Base-by-base conservation (phyloP, 2,797 vertebrate genomes). In the Enteromius mattozi region DNA sequence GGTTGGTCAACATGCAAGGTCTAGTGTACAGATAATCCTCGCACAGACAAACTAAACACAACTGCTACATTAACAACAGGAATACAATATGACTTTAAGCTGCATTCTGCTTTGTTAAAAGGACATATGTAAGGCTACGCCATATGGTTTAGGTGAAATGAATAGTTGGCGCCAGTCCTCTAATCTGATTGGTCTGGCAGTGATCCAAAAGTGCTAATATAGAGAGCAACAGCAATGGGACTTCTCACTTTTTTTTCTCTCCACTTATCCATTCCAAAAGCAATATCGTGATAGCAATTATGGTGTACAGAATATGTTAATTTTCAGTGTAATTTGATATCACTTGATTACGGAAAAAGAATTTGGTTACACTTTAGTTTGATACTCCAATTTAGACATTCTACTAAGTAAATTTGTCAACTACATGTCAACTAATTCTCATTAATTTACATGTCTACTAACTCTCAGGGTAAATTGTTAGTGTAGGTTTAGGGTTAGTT, bases 1-100 rank as follows among this genome's bases (percentile, higher is more conserved):
- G 14, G 10, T 75, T 54, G 70, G 35, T 45, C 21, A 74, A 16
- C 16, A 51, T 71, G 37, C 6, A 54, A 47, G 7, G 30, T 78
- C 51, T 59, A 16, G 16, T 63, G 19, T 84, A 61, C 63, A 21
- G 12, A 59, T 49, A 68, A 66, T 86, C 56, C 21, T 51, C 0
- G 2, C 27, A 49, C 61, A 19, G 30, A 72, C 56, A 45, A 83
- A 13, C 27, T 33, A 30, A 40, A 71, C 21, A 9, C 19, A 65
- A 33, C 35, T 70, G 16, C 24, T 12, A 13, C 24, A 71, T 54
- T 56, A 35, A 51, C 9, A 51, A 10, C 24, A 40, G 21, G 33
- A 13, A 56, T 40, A 40, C 61, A 42, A 78, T 61, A 68, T 68
- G 33, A 68, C 33, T 68, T 35, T 66, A 35, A 33, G 16, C 2